Base-by-base conservation (phyloP, 1,140 invertebrate species). In the Pseudomyrmex sp. region DNA sequence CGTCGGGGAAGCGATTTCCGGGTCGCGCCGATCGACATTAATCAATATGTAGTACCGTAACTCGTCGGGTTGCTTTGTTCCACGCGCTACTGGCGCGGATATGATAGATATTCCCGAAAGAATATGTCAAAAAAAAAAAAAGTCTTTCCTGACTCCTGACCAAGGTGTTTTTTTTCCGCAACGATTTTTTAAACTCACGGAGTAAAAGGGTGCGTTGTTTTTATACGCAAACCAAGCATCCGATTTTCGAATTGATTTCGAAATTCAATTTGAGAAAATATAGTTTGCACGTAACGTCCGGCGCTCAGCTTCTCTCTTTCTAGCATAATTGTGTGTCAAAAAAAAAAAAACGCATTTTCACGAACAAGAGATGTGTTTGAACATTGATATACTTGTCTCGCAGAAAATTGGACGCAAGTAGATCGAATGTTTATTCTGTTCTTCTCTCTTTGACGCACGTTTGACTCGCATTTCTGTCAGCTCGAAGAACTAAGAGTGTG, bases 1-100 rank as follows among this genome's bases (percentile, higher is more conserved):
- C 48, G 12, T 12, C 15, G 15, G 35, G n/a, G 23, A 52, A 65
- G 61, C 46, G 59, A n/a, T n/a, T 76, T 76, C 15, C 58, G 44
- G 44, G 72, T 75, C 59, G 58, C 72, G 20, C 9, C n/a, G n/a
- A 76, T 62, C 58, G 56, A 74, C 20, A 13, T 54, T 76, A 54
- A 76, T 76, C 48, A 66, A 66, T 65, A 54, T 12, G 23, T 35
- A 35, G 18, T 76, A 76, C 26, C 4, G 15, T 54, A 76, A 76
- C 50, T 35, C 23, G 10, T 13, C 46, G 15, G 12, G 2, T 54
- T 76, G 52, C 12, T 76, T 63, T 76, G 20, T 75, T 75, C 10
- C 20, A 26, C 2, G 46, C 23, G 0, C 15, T 7, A 7, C 35
- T 7, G 35, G 35, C 46, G 44, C 18, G 13, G 23, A 3, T 2